Base-by-base conservation (phyloP, 2,113 vertebrate species). In the Tenebrosternarchus preto region DNA sequence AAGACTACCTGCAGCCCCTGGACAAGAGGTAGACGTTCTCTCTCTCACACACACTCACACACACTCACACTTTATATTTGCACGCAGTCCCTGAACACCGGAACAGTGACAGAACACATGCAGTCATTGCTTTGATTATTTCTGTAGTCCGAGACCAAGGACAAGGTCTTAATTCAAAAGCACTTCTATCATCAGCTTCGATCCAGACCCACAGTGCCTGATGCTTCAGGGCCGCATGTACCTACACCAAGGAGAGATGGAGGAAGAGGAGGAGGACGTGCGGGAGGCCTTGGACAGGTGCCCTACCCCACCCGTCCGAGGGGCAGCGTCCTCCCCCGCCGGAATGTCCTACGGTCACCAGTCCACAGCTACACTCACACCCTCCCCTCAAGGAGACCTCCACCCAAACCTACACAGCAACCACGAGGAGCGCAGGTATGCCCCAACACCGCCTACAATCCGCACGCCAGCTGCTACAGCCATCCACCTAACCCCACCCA, bases 261-360 rank as follows among this genome's bases (percentile, higher is more conserved):
- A 98, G 89, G 93, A 94, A 5, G 67, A 79, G 80, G 92, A 93
- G 73, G 93, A 93, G 80, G 93, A 92, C 87, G 94, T 95, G 80
- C 94, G 97, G 85, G 97, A 98, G 83, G 39, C 24, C 27, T 11
- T 73, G 27, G 60, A 73, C 11, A 90, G 97, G 83, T 97, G 97
- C 17, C 98, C 97, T 73, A 99, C 97, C 0, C 98, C 97, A 9
- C 98, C 98, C 2, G 89, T 99, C 15, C 92, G 97, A 46, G 97
- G 98, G 61, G 96, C 97, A 20, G 96, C 98, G 43, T 98, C 97
- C 11, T 99, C 97, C 39, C 97, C 97, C 16, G 97, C 96, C 0
- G 97, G 96, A 0, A 95, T 98, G 57, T 99, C 97, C 75, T 99
- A 99, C 46, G 99, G 97, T 82, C 97, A 99, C 86, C 97, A 99